phyloP scores from a whole-genome alignment of 2,888 invertebrate species.

The Tortricodes alternella region DNA sequence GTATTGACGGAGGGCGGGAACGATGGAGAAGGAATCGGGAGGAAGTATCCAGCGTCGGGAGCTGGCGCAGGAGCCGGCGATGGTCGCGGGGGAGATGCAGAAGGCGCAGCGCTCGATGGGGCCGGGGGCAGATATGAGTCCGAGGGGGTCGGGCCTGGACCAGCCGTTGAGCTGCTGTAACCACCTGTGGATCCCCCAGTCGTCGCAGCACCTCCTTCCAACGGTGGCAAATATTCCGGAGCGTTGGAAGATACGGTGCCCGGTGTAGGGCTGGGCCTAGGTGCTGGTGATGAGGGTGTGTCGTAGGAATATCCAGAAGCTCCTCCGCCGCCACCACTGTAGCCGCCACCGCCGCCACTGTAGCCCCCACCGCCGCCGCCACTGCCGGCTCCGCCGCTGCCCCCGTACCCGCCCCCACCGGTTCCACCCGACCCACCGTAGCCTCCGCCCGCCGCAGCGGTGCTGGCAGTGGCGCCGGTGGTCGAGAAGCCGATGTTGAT shows the following conservation, averaged over 20 bases:
- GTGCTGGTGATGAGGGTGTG: slow-evolving; percentile 2
- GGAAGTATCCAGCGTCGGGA: slow-evolving; percentile 40
- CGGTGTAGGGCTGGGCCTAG: slow-evolving; percentile 25
- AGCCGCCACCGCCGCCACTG: not conserved
- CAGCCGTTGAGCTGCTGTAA: slow-evolving; percentile 36
- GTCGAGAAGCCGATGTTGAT: slow-evolving; percentile 51
- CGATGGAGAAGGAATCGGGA: slow-evolving; percentile 35
- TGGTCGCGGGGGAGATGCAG: slow-evolving; percentile 42
- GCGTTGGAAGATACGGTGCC: slow-evolving; percentile 58
- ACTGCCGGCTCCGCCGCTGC: slow-evolving; percentile 1
- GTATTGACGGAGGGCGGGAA: slow-evolving; percentile 16
- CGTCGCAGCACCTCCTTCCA: slow-evolving; percentile 29
- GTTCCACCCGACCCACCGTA: not conserved
- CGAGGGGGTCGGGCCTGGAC: slow-evolving; percentile 35
- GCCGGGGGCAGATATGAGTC: slow-evolving; percentile 51
- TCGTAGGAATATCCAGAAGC: slow-evolving; percentile 13
- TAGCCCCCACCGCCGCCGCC: not conserved
- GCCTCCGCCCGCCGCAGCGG: slow-evolving; percentile 26
- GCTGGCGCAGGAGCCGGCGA: slow-evolving; percentile 33
- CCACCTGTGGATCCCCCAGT: slow-evolving; percentile 23
- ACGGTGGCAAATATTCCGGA: slow-evolving; percentile 66
- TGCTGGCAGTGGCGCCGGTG: slow-evolving; percentile 37
- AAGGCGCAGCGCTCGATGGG: slow-evolving; percentile 37
- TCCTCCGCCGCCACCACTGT: not conserved
- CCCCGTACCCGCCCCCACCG: not conserved